Conservation (phyloP, 2,888 invertebrate genomes). For the Heteromyza rotundicornis region DNA sequence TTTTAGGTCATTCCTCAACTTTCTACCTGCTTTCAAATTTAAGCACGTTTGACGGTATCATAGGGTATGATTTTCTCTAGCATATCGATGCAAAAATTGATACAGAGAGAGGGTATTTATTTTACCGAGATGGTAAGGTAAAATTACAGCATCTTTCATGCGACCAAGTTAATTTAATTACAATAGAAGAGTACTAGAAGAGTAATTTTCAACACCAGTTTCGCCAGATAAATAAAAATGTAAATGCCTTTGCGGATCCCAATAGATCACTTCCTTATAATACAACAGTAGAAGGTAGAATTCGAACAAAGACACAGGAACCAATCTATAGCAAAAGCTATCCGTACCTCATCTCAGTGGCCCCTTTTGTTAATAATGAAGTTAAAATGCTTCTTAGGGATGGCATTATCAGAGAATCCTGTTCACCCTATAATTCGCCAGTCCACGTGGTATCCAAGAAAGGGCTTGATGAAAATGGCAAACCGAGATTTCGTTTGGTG, state of each 20-base stretch:
- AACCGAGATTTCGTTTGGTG: slow-evolving; percentile 15
- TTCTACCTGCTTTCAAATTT: too few species aligned
- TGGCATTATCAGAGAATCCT: neutral
- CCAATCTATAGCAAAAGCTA: slow-evolving; percentile 8
- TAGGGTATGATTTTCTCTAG: too few species aligned
- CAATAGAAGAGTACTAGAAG: slow-evolving; percentile 2
- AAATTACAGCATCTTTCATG: too few species aligned
- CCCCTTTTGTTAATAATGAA: slow-evolving; percentile 6
- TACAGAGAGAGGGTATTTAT: too few species aligned
- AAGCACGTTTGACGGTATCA: too few species aligned
- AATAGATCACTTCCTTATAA: slow-evolving; percentile 12
- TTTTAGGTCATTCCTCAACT: too few species aligned
- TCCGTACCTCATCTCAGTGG: slow-evolving; percentile 10
- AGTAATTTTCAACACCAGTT: slow-evolving; percentile 1
- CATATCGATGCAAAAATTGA: too few species aligned
- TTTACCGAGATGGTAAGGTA: too few species aligned
- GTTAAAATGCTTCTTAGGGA: neutral
- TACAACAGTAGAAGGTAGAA: slow-evolving; percentile 18
- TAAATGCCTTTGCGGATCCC: slow-evolving; percentile 11
- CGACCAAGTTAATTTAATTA: slow-evolving; percentile 11
- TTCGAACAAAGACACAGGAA: slow-evolving; percentile 1
- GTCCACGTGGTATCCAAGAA: slow-evolving; percentile 10
- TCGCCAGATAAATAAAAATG: slow-evolving; percentile 7
- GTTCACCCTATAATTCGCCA: slow-evolving; percentile 8
- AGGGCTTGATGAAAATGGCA: slow-evolving; percentile 8